A percentile compares a stretch with the other conserved stretches of the same genome.
These are phyloP conservation scores for Ormyrus thymus DNA, from an alignment of 2,888 invertebrate species.

Conservation along the genomic window DNA sequence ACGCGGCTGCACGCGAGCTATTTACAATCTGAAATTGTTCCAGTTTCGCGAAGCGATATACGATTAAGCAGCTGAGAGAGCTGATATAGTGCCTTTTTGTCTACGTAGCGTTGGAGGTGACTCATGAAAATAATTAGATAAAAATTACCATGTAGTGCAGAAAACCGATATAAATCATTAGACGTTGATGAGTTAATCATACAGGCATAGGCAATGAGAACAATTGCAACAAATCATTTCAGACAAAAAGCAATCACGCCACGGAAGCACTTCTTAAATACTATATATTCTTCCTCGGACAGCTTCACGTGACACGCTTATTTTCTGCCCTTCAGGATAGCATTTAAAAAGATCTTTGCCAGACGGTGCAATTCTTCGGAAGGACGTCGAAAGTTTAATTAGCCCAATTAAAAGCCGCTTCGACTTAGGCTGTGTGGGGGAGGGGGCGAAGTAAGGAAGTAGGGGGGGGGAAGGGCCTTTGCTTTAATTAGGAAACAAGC, in stretches of 20 bases:
- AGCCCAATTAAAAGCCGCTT: conserved; percentile 51
- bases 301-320: conserved; percentile 8
- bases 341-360: conserved; percentile 16
- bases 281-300: neutral
- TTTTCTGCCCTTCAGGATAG: neutral
- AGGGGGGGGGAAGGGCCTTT: neutral
- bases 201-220: too few relatives aligned
- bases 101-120: too few relatives aligned
- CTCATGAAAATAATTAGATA: too few relatives aligned
- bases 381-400: conserved; percentile 57
- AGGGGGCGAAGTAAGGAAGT: neutral
- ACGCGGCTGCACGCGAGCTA: neutral
- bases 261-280: too few relatives aligned
- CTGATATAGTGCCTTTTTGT: too few relatives aligned
- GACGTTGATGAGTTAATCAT: too few relatives aligned
- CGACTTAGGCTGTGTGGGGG: neutral
- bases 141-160: too few relatives aligned
- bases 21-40: neutral
- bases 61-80: neutral
- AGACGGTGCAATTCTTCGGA: conserved; percentile 30
- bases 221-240: too few relatives aligned
- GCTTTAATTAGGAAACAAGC: conserved; percentile 54
- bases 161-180: too few relatives aligned
- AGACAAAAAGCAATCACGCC: too few relatives aligned
- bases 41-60: neutral